Conservation (phyloP, 1,140 invertebrate genomes). For the Sarcophaga peregrina region DNA sequence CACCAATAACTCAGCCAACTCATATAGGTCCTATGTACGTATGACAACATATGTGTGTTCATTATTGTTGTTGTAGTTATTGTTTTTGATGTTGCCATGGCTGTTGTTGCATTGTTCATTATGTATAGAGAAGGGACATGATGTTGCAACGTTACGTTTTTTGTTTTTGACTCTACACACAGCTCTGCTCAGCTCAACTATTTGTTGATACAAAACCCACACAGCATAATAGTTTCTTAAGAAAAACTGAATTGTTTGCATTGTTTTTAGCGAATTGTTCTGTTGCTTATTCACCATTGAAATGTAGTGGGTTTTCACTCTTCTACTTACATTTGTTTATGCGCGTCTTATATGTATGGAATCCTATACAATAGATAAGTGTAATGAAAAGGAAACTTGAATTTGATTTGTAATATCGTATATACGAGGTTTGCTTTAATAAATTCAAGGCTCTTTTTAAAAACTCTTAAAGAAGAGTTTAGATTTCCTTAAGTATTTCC, state of each 20-base stretch:
- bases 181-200: neutral
- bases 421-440: too few species aligned
- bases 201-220: neutral
- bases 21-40: neutral
- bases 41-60: neutral
- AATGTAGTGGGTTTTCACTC: too few species aligned
- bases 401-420: too few species aligned
- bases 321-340: too few species aligned
- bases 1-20: too few species aligned
- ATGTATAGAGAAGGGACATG: neutral
- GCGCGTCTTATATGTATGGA: too few species aligned
- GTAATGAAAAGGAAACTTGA: constrained; percentile 22
- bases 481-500: too few species aligned
- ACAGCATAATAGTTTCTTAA: neutral
- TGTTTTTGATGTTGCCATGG: neutral
- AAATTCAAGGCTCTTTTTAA: too few species aligned
- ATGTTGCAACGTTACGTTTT: too few species aligned
- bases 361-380: neutral
- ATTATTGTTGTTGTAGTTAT: neutral
- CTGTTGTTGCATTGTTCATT: neutral
- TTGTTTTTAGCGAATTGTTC: neutral
- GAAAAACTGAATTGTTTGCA: neutral
- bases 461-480: too few species aligned
- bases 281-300: too few species aligned
- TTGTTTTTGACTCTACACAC: neutral